phyloP scores from a whole-genome alignment of 2,888 invertebrate species.

The Lepidochitona cinerea region DNA sequence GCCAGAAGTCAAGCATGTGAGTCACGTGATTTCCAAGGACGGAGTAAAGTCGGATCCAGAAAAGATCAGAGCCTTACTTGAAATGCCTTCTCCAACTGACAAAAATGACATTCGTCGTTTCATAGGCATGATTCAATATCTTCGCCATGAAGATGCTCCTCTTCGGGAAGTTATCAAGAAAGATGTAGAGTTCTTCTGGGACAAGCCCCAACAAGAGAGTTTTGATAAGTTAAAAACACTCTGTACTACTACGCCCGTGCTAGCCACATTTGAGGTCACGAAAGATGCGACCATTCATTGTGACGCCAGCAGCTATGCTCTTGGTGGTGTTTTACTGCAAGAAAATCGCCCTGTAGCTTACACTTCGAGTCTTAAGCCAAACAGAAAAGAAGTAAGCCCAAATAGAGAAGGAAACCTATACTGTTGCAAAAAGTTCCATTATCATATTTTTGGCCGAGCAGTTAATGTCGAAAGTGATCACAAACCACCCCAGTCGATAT shows the following conservation, averaged over 20 bases:
- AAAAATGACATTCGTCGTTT: slow-evolving; percentile 34
- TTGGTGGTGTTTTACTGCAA: slow-evolving; percentile 32
- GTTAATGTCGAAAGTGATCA: too few relatives aligned
- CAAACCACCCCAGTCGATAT: too few relatives aligned
- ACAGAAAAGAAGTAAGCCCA: too few relatives aligned
- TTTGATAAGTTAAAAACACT: slow-evolving; percentile 19
- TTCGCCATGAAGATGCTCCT: slow-evolving; percentile 33
- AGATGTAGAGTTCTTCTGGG: slow-evolving; percentile 27
- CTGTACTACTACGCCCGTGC: slow-evolving; percentile 26
- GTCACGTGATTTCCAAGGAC: slow-evolving; percentile 25
- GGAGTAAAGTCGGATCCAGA: slow-evolving; percentile 31
- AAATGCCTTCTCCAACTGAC: slow-evolving; percentile 37
- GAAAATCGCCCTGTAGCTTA: too few relatives aligned
- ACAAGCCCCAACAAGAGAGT: slow-evolving; percentile 30
- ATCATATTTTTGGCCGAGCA: too few relatives aligned
- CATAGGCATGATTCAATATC: slow-evolving; percentile 36
- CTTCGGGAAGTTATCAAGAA: slow-evolving; percentile 29
- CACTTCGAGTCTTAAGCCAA: too few relatives aligned
- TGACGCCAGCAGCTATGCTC: slow-evolving; percentile 34
- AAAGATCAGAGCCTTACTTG: slow-evolving; percentile 30
- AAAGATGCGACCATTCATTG: slow-evolving; percentile 32
- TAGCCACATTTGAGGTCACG: slow-evolving; percentile 30
- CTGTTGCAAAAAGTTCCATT: too few relatives aligned
- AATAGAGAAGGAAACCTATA: too few relatives aligned
- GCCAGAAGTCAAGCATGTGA: slow-evolving; percentile 23